Evolutionary conservation across 2,888 invertebrate genomes (phyloP).

Genomic region (Villa cingulata): DNA sequence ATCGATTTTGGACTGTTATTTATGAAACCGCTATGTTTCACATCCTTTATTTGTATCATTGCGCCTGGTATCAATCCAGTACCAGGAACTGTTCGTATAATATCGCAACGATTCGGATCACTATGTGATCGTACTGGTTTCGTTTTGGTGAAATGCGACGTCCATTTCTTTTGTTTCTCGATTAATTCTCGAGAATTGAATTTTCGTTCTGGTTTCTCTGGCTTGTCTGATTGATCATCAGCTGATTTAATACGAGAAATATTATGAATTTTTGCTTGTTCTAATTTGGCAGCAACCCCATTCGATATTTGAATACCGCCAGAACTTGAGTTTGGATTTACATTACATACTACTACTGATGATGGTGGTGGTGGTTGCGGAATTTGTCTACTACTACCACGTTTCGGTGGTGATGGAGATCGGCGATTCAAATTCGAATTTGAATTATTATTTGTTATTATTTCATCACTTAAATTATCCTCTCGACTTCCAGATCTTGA

Average conservation of each 20-base stretch:
- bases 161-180: slow-evolving; percentile 86
- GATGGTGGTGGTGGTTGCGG: slow-evolving; percentile 8
- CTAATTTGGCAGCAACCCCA: slow-evolving; percentile 38
- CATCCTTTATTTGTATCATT: slow-evolving; percentile 25
- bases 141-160: slow-evolving; percentile 74
- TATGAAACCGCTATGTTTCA: slow-evolving; percentile 10
- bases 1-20: slow-evolving; percentile 14
- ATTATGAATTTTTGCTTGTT: slow-evolving; percentile 25
- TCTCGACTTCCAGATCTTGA: slow-evolving; percentile 34
- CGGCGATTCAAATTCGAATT: slow-evolving; percentile 27
- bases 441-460: slow-evolving; percentile 29
- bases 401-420: slow-evolving; percentile 28
- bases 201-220: slow-evolving; percentile 71
- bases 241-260: slow-evolving; percentile 47
- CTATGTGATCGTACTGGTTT: slow-evolving; percentile 48
- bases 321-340: slow-evolving; percentile 24
- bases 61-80: slow-evolving; percentile 38
- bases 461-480: slow-evolving; percentile 33
- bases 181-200: slow-evolving; percentile 74
- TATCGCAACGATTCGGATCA: slow-evolving; percentile 45
- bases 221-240: slow-evolving; percentile 43
- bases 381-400: slow-evolving; percentile 24
- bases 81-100: slow-evolving; percentile 39
- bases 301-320: slow-evolving; percentile 35
- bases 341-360: slow-evolving; percentile 18